Evolutionary conservation across 2,113 vertebrate species (phyloP).

Genomic region (Symphodus melops): DNA sequence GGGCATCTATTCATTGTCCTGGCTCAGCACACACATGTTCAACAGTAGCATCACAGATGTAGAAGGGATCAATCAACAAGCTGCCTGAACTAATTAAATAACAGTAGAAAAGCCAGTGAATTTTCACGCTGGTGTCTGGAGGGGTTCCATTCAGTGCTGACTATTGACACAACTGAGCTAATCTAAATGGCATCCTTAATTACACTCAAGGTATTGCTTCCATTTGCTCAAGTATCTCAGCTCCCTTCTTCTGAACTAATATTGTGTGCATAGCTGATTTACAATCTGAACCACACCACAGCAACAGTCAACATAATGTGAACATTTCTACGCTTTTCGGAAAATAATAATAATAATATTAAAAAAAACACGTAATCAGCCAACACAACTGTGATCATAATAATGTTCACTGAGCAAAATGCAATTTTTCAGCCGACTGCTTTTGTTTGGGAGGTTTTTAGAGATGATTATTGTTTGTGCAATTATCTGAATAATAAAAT

Average conservation of each 20-base stretch:
- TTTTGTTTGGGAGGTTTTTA: slow-evolving; percentile 69
- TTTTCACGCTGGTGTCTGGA: slow-evolving; percentile 38
- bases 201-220: slow-evolving; percentile 37
- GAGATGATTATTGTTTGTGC: slow-evolving; percentile 71
- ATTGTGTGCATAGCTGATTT: slow-evolving; percentile 44
- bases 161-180: slow-evolving; percentile 36
- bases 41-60: slow-evolving; percentile 37
- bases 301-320: slow-evolving; percentile 61
- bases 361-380: slow-evolving; percentile 51
- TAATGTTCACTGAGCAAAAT: slow-evolving; percentile 65
- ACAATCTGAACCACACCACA: slow-evolving; percentile 49
- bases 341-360: slow-evolving; percentile 67
- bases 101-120: slow-evolving; percentile 38
- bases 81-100: slow-evolving; percentile 54
- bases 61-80: slow-evolving; percentile 36
- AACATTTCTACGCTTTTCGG: slow-evolving; percentile 64
- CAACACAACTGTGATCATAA: slow-evolving; percentile 61
- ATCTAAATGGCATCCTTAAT: slow-evolving; percentile 52
- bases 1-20: background rate
- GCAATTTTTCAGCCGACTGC: slow-evolving; percentile 74
- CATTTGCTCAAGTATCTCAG: slow-evolving; percentile 35
- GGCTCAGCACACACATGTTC: slow-evolving; percentile 62
- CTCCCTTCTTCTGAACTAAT: slow-evolving; percentile 16
- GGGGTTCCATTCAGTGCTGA: slow-evolving; percentile 16
- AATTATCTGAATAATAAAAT: slow-evolving; percentile 67